Evolutionary conservation across 2,113 vertebrate species (phyloP), one percentile per base, ranked within the genome.

Genomic region (Ophiodon elongatus): DNA sequence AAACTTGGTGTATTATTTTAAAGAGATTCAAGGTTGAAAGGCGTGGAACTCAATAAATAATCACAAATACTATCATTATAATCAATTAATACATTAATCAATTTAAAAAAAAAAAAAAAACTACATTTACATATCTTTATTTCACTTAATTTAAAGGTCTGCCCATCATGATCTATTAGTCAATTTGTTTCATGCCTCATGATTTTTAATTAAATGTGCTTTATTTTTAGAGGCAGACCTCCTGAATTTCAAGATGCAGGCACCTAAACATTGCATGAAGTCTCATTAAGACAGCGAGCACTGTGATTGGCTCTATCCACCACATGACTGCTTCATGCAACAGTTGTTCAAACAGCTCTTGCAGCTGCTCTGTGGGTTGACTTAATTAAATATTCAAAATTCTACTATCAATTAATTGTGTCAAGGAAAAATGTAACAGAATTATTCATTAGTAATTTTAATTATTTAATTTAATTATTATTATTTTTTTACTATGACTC

Each of bases 401-500:
- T 47, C 9, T 25, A 25, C 56, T 45, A 54, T 54, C 45, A 14
- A 3, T 25, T 73, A 17, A 41, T 76, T 15, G 3, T 21, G 10
- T 41, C 15, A 41, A 50, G 52, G 2, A 15, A 15, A 57, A n/a
- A 33, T 47, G 31, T 17, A 21, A 52, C 8, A 31, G 17, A 86
- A 59, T 65, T 43, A 60, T 29, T 47, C 37, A 62, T 68, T 23
- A n/a, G 33, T 56, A 37, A 77, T 64, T 68, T 7, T n/a, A 54
- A 43, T 57, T 0, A 73, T 73, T 41, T 21, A 1, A 65, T 25
- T 8, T 4, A 25, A 21, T 8, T 3, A 4, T 50, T 33, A 4
- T 50, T 52, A 37, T 23, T 81, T 74, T 25, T 72, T 65, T 65
- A 78, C 14, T 45, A 17, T 33, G 50, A 23, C 17, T 81, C 19